These are phyloP conservation scores for Hormaphis cornu DNA, from an alignment of 1,140 invertebrate genomes.

Conservation along the genomic window DNA sequence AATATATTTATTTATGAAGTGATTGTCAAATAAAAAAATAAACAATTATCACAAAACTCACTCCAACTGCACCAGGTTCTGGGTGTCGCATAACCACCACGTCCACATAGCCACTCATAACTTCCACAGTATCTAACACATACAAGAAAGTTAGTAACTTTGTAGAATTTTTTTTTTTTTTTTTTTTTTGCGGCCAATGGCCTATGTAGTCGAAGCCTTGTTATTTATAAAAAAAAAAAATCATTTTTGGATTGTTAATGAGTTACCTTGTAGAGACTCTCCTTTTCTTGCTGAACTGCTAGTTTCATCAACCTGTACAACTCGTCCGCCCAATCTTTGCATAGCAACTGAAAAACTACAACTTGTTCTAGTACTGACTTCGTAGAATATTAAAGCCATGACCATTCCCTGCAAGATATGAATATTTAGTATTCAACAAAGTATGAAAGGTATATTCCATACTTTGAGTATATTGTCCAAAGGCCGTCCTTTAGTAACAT, in stretches of 20 bases:
- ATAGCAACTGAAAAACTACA: slow-evolving; percentile 95
- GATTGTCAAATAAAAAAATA: neutral
- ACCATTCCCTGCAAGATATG: slow-evolving; percentile 63
- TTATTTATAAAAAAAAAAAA: too few species aligned
- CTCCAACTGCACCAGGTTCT: slow-evolving; percentile 77
- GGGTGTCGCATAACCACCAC: slow-evolving; percentile 91
- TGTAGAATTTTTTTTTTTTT: slow-evolving; percentile 10
- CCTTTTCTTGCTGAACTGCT: slow-evolving; percentile 94
- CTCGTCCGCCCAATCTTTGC: slow-evolving; percentile 84
- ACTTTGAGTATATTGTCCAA: slow-evolving; percentile 78
- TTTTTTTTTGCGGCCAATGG: neutral
- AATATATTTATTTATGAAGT: neutral
- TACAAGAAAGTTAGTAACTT: neutral
- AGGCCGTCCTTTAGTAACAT: slow-evolving; percentile 69
- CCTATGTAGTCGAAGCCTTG: too few species aligned
- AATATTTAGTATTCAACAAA: neutral
- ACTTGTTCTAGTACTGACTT: slow-evolving; percentile 90
- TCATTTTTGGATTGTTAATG: too few species aligned
- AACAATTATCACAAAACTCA: slow-evolving; percentile 48
- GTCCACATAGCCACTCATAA: slow-evolving; percentile 82
- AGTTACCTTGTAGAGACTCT: slow-evolving; percentile 83
- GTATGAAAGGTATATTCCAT: slow-evolving; percentile 31
- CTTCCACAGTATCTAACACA: slow-evolving; percentile 61
- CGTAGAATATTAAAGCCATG: slow-evolving; percentile 94
- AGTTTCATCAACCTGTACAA: slow-evolving; percentile 78